Evolutionary conservation across 2,113 vertebrate genomes (phyloP).

Genomic region (Epinephelus lanceolatus): DNA sequence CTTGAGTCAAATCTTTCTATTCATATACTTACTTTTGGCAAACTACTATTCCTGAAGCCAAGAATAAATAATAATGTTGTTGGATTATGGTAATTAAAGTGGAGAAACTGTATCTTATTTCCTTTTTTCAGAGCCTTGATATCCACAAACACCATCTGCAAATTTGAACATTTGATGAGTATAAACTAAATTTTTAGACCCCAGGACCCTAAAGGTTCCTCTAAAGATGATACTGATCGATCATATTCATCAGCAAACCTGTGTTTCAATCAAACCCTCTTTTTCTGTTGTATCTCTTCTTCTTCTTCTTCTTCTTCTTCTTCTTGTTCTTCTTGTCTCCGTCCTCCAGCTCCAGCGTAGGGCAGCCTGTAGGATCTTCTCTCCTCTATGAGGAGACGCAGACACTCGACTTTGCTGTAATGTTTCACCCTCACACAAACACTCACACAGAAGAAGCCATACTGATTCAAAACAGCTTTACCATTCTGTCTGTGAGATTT

Average conservation of each 20-base stretch:
- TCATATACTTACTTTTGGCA: not conserved
- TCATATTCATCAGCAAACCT: not conserved
- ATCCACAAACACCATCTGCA: not conserved
- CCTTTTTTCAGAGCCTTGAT: too few species aligned
- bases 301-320: not conserved
- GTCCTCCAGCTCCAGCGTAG: conserved; percentile 49
- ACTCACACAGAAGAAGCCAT: conserved; percentile 86
- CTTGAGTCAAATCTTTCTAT: not conserved
- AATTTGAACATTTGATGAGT: not conserved
- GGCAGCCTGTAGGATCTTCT: conserved; percentile 88
- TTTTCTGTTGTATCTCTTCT: not conserved
- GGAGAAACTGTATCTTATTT: not conserved
- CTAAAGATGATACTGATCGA: not conserved
- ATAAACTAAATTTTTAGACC: not conserved
- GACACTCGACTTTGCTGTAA: conserved; percentile 86
- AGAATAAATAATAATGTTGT: not conserved
- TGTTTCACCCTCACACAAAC: conserved; percentile 81
- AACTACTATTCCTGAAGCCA: not conserved
- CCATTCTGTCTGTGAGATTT: conserved; percentile 8
- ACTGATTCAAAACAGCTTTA: conserved; percentile 85
- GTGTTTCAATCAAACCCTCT: conserved; percentile 9
- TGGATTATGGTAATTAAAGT: not conserved
- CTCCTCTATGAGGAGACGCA: conserved; percentile 96
- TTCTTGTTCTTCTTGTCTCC: not conserved
- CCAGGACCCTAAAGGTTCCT: not conserved